Evolutionary conservation across 2,888 invertebrate species (phyloP), one percentile per base, ranked within the genome.

Genomic region (Oscheius onirici): DNA sequence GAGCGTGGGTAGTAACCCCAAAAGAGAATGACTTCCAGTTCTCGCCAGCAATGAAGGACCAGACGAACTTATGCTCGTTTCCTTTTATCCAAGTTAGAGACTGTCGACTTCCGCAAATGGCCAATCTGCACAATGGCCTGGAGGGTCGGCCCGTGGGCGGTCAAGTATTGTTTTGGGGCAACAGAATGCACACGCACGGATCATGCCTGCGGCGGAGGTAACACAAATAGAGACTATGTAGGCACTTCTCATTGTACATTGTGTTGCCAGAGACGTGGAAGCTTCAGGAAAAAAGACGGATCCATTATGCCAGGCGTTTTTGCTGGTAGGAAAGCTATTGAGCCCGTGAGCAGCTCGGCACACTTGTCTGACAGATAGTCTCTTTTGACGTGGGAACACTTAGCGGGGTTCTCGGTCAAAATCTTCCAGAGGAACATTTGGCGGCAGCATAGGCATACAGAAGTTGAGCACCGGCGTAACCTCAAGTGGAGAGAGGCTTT

Each of bases 141-240:
- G 17, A 43, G 58, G 66, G 66, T 24, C 66, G 66, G 52, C 10
- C 17, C 52, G 66, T 52, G 43, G 66, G 66, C 66, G 52, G 66
- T 66, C 66, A 66, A 66, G 66, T 66, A 66, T 66, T 66, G 66
- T 66, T 51, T 52, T 44, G 44, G 58, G 63, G 26, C 49, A 41
- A 22, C 54, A 28, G 28, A 54, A 28, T 63, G 63, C 63, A 63
- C 63, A 63, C 63, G 52, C 66, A 34, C 6, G 63, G 63, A 46
- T 63, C 63, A 63, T 63, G 63, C 63, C 63, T 63, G 46, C 63
- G 46, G 63, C 63, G 63, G 49, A 63, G 28, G 46, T 46, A 49
- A 46, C 22, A 63, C 63, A 63, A 63, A 63, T 26, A 63, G 34
- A 26, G 63, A 15, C 60, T 15, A 41, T 24, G 20, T 43, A 34